These are phyloP conservation scores for Plebejus anna DNA, from an alignment of 2,888 invertebrate species.

Conservation along the genomic window DNA sequence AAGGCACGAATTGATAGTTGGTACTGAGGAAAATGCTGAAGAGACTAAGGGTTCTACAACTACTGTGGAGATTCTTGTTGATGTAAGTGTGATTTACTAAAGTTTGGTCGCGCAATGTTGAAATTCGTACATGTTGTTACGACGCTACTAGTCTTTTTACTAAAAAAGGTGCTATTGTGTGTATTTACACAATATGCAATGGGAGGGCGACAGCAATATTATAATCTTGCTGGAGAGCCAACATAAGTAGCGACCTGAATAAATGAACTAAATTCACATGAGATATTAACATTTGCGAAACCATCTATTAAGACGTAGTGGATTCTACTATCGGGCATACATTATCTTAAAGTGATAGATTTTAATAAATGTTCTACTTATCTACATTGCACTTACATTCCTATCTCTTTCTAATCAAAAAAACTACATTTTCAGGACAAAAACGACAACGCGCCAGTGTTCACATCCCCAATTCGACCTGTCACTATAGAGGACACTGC, in stretches of 20 bases:
- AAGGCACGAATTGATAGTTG: conserved; percentile 87
- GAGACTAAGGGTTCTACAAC: conserved; percentile 85
- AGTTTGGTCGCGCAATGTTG: no score
- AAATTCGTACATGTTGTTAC: no score
- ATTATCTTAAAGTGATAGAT: not conserved
- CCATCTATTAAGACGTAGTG: no score
- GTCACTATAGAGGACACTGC: conserved; percentile 91
- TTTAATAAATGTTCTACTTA: not conserved
- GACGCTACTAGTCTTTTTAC: no score
- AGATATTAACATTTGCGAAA: no score
- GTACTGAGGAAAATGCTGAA: conserved; percentile 90
- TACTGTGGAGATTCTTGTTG: conserved; percentile 85
- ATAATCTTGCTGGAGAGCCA: no score
- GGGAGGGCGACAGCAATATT: no score
- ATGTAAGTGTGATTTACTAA: conserved; percentile 61
- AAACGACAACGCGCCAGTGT: conserved; percentile 93
- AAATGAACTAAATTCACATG: no score
- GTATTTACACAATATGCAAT: no score
- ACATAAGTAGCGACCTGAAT: no score
- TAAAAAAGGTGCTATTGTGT: no score
- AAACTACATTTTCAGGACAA: conserved; percentile 81
- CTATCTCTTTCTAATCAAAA: not conserved
- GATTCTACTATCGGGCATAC: not conserved
- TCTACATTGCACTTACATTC: not conserved
- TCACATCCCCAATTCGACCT: conserved; percentile 89